Percentiles rank a stretch among this genome's conserved stretches.
phyloP scores from a whole-genome alignment of 2,888 invertebrate genomes.

The Steinernema scapterisci region DNA sequence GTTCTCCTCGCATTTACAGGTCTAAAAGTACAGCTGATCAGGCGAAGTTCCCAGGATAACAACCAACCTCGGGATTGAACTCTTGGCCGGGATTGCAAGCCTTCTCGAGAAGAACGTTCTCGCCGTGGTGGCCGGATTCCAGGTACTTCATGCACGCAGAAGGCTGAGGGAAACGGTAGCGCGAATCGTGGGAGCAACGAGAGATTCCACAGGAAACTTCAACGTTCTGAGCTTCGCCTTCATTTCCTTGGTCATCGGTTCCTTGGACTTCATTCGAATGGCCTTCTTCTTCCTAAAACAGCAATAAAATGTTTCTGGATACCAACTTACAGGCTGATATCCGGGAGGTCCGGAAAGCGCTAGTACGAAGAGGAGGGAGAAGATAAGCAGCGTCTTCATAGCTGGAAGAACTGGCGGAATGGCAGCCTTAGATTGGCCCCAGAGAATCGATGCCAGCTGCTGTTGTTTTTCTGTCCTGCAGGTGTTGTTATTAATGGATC shows the following conservation, averaged over 20 bases:
- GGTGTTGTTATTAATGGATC: not conserved
- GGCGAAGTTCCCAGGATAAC: not conserved
- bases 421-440: no score
- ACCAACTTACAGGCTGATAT: not conserved
- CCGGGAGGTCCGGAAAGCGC: conserved; percentile 6
- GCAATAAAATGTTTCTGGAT: not conserved
- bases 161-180: not conserved
- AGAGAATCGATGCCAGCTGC: no score
- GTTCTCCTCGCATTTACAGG: conserved; percentile 16
- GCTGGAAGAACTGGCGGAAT: not conserved
- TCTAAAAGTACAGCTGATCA: not conserved
- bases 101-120: conserved; percentile 17
- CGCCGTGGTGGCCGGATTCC: conserved; percentile 12
- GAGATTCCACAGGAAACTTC: not conserved
- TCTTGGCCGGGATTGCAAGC: not conserved
- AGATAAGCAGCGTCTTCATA: conserved; percentile 23
- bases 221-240: not conserved
- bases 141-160: not conserved
- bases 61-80: conserved; percentile 1
- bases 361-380: not conserved
- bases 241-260: no score
- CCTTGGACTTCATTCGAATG: no score
- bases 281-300: not conserved
- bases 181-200: not conserved
- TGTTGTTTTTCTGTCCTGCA: no score